Evolutionary conservation across 2,888 invertebrate species (phyloP), one percentile per base, ranked within the genome.

Genomic region (Phortica okadai): DNA sequence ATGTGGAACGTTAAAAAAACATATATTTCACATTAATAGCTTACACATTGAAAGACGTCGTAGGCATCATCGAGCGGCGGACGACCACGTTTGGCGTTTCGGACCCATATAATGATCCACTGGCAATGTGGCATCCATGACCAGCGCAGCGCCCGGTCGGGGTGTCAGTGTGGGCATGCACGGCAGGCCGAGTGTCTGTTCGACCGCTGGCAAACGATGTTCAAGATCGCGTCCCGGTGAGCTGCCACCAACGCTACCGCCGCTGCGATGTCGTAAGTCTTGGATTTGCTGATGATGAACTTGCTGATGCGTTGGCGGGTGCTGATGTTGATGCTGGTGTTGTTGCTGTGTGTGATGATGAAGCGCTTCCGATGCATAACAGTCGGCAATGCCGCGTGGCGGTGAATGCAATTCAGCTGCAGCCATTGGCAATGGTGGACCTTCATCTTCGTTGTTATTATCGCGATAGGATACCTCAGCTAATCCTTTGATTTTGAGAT

Each of bases 391-490:
- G 69, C 81, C 84, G 56, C 90, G 86, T 16, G 88, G 80, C 25
- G 89, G 89, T 41, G 88, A 85, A 80, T 90, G 86, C 54, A 87
- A 87, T 73, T 89, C 90, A 25, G 89, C 82, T 3, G 89, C 85
- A 42, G 89, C 83, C 77, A 84, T 84, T 4, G 88, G 87, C 0
- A 84, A 84, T 25, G 87, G 84, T 41, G 88, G 87, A 0, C 86
- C 89, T 41, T 90, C 89, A 11, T 90, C 89, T 2, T 85, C 89
- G 50, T 91, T 89, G 74, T 92, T 93, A 78, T 93, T 93, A 74
- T 95, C 95, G 83, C 95, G 94, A 95, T 97, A 97, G 82, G 97
- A 96, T 14, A 97, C 96, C 90, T 97, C 97, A 72, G 97, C 97
- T 74, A 97, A 92, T 0, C 97, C 98, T 92, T 98, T 98, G 87